Evolutionary conservation across 2,888 invertebrate genomes (phyloP).

Genomic region (Sthenelais limicola): DNA sequence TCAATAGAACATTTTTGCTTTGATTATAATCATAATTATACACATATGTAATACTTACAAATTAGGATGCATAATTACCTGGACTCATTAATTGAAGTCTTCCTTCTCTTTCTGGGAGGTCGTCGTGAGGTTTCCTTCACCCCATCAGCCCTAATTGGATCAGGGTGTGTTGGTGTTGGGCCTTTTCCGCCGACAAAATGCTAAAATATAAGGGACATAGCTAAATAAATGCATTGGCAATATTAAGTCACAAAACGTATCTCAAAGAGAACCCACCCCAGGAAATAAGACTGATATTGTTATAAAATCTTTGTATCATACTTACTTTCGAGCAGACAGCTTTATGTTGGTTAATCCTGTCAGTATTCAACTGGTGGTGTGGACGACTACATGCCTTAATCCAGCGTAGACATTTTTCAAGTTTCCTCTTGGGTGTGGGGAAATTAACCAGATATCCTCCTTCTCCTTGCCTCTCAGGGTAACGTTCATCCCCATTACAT

Average conservation of each 20-base stretch:
- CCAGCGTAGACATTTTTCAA: not conserved
- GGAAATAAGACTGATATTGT: not conserved
- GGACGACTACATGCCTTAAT: not conserved
- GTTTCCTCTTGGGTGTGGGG: not conserved
- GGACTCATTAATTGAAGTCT: too few species aligned
- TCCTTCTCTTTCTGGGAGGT: not conserved
- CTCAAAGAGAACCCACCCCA: not conserved
- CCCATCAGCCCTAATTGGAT: not conserved
- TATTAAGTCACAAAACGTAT: not conserved
- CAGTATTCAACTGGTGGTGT: not conserved
- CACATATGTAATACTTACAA: too few species aligned
- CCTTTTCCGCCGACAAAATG: not conserved
- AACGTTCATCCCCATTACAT: not conserved
- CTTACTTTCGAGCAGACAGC: not conserved
- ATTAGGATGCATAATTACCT: too few species aligned
- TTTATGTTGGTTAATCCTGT: not conserved
- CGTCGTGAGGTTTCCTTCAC: not conserved
- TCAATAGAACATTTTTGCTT: too few species aligned
- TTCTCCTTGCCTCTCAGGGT: not conserved
- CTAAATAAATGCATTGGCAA: not conserved
- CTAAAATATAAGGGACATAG: not conserved
- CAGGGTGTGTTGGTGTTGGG: not conserved
- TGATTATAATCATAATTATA: too few species aligned
- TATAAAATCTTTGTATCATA: not conserved
- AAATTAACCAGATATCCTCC: not conserved